Base-by-base conservation (phyloP, 2,888 invertebrate species). In the Amorpha juglandis region DNA sequence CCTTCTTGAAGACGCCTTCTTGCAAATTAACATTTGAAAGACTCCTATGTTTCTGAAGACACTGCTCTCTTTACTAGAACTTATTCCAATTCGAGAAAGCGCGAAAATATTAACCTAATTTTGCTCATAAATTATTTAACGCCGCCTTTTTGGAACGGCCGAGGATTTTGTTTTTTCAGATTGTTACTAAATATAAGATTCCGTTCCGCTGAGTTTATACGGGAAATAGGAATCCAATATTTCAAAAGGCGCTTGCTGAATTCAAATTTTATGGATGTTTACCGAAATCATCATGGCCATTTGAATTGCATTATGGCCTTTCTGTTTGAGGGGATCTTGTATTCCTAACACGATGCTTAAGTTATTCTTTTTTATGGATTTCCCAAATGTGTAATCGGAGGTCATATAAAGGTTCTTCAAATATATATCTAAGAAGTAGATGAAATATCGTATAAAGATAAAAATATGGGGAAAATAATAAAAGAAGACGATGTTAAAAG, bases 101-200 rank as follows among this genome's bases (percentile, higher is more conserved):
- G 67, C 71, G 71, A 81, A 79, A 82, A 81, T 82, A 80, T 82
- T 82, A 79, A 74, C 79, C 70, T 76, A 82, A 81, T 81, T 80
- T 79, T 66, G 75, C 71, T 80, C 74, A 76, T 75, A 77, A 80
- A 79, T 78, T 70, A 79, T 80, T 81, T 78, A 77, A 74, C 66
- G 70, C 65, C 68, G 73, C 69, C 75, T 72, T 77, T 76, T 75
- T 67, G 67, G 55, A 63, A 62, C 62, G 63, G 69, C 69, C 70
- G 71, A 70, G 68, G 62, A 68, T 70, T 70, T 74, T 67, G 69
- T 70, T 70, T 68, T 27, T 67, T 58, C 63, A 63, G 55, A 51
- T 68, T 62, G 64, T 50, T 62, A 19, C 53, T 21, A 47, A 64
- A 64, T 62, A 65, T 65, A 62, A 64, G 63, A 65, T 63, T 67